Evolutionary conservation across 2,113 vertebrate species (phyloP), one percentile per base, ranked within the genome.

Genomic region (Heterochromis multidens): DNA sequence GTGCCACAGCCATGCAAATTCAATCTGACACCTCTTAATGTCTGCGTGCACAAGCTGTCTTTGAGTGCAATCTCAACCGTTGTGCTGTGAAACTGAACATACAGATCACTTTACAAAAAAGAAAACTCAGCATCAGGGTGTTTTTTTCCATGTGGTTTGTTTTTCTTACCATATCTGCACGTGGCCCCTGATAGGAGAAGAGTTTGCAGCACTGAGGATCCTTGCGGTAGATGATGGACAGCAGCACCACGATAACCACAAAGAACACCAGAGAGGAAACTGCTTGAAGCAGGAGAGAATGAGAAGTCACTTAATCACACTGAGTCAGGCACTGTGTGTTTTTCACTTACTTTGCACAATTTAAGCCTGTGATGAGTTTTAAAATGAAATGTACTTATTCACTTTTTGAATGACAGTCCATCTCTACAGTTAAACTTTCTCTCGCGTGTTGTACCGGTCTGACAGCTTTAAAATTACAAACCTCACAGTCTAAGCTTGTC

Each of bases 251-350:
- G 58, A 97, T 89, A 1, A 96, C 91, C 87, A 95, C 90, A 58
- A 97, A 95, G 91, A 97, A 96, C 84, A 97, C 90, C 1, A 97
- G 88, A 31, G 96, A 96, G 27, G 96, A 97, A 81, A 97, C 97
- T 88, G 92, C 88, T 79, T 65, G 72, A 58, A 65, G 72, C 33
- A 74, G 57, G 46, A 80, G 58, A 88, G 27, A 88, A 56, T 63
- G 19, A 57, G 43, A 52, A 65, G 35, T 77, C 61, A 67, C 40
- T 83, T 82, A 65, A 40, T 72, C 83, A 63, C 79, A 63, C 12
- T 52, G 65, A 63, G 79, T 80, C 61, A 79, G 23, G 52, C 19
- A 5, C 12, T 21, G 57, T 40, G 35, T 4, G 0, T 35, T 25
- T 60, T 21, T 31, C 11, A 12, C 46, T 31, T 29, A 74, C 46